phyloP scores from a whole-genome alignment of 2,888 invertebrate genomes.

The Choristoneura rosaceana region DNA sequence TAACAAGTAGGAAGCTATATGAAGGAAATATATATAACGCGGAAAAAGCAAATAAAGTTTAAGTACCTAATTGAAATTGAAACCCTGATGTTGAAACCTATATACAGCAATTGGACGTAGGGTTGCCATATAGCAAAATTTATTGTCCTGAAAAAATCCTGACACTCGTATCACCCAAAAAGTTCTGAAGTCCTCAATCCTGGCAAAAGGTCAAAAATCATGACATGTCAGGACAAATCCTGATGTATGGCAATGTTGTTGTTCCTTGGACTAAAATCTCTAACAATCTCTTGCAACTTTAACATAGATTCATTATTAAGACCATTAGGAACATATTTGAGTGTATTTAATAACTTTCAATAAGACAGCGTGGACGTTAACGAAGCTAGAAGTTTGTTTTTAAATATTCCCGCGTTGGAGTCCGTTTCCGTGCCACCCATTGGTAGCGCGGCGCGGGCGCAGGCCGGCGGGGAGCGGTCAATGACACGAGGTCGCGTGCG shows the following conservation, averaged over 20 bases:
- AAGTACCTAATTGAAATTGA: slow-evolving; percentile 2
- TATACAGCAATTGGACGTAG: background rate
- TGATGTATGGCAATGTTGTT: no score
- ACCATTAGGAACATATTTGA: background rate
- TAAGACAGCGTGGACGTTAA: background rate
- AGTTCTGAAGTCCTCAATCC: background rate
- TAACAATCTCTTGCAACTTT: background rate
- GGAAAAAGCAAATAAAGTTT: background rate
- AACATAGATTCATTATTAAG: background rate
- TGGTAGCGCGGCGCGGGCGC: slow-evolving; percentile 52
- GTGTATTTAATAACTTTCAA: background rate
- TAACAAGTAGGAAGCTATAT: background rate
- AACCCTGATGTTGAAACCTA: background rate
- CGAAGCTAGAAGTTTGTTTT: slow-evolving; percentile 16
- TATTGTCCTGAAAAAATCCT: no score
- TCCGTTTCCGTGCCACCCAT: slow-evolving; percentile 42
- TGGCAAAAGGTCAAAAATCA: no score
- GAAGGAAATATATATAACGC: background rate
- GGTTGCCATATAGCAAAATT: no score
- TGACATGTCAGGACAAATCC: no score
- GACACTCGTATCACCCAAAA: no score
- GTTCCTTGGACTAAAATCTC: no score
- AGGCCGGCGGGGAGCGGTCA: slow-evolving; percentile 61
- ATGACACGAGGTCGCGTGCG: slow-evolving; percentile 80
- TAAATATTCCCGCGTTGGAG: slow-evolving; percentile 6